Evolutionary conservation across 2,113 vertebrate genomes (phyloP).

Genomic region (Platysternon megacephalum): DNA sequence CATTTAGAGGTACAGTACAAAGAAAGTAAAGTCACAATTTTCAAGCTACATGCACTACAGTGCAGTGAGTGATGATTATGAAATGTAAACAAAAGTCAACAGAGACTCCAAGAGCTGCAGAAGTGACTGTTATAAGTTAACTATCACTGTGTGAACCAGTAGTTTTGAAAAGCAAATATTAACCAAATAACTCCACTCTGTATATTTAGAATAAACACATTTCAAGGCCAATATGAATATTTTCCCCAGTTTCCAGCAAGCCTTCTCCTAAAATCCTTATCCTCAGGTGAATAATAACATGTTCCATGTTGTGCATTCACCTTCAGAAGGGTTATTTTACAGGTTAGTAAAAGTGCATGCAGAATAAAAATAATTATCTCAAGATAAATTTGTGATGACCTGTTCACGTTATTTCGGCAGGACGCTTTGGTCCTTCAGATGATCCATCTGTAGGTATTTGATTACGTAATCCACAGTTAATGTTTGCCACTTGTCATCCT

Average conservation of each 20-base stretch:
- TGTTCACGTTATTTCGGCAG: neutral
- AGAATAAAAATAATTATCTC: neutral
- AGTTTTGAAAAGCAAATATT: neutral
- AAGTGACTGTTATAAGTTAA: neutral
- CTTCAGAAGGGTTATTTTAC: neutral
- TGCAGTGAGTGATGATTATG: neutral
- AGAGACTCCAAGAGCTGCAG: neutral
- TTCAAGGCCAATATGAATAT: neutral
- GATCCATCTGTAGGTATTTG: neutral
- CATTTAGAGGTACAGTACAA: neutral
- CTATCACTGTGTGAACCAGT: neutral
- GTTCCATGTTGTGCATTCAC: neutral
- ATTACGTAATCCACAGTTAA: neutral
- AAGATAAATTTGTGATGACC: neutral
- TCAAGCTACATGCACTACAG: neutral
- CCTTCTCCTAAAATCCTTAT: neutral
- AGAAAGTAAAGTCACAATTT: neutral
- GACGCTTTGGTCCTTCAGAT: neutral
- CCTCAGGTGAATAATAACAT: neutral
- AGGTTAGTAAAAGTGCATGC: neutral
- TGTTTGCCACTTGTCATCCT: neutral
- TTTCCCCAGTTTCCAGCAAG: neutral
- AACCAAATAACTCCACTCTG: neutral
- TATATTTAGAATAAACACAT: neutral
- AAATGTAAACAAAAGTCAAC: neutral